Conservation (phyloP, 2,113 vertebrate genomes). For the rat (Rattus norvegicus) region GRCr8 NC_086026.1:118642501-118643000, state of each 20-base stretch:
- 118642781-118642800: neutral
- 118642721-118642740: accelerated
- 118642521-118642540: accelerated
- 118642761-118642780: neutral
- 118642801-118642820: neutral
- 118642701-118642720: conserved; percentile 88
- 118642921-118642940: neutral
- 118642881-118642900: neutral
- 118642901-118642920: neutral
- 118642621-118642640: conserved; percentile 96
- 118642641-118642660: conserved; percentile 98
- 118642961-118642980: neutral
- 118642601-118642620: conserved; percentile 97
- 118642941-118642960: neutral
- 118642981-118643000: neutral
- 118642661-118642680: conserved; percentile 99
- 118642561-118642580: conserved; percentile 98
- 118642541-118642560: conserved; percentile 88
- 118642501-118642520: no score
- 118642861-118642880: neutral
- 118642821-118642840: neutral
- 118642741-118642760: neutral
- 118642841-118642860: neutral
- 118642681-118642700: conserved; percentile 98
- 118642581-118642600: conserved; percentile 99